Conservation (phyloP, 2,113 vertebrate genomes). For the Mus spicilegus region DNA sequence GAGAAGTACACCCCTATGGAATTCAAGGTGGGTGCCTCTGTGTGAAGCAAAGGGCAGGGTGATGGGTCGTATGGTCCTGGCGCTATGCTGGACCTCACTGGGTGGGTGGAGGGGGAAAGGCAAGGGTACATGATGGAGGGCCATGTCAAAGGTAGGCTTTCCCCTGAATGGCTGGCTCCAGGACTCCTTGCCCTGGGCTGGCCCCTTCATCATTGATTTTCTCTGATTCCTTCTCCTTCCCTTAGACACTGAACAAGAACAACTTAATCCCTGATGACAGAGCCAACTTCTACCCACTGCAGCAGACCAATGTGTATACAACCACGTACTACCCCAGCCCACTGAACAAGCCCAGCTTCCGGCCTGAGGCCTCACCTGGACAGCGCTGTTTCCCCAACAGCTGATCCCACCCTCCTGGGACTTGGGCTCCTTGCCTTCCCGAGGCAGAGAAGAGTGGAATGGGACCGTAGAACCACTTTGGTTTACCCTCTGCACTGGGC, state of each 20-base stretch:
- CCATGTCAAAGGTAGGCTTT: background rate
- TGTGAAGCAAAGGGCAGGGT: background rate
- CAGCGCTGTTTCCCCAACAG: slow-evolving; percentile 95
- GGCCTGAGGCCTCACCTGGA: slow-evolving; percentile 96
- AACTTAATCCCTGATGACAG: slow-evolving; percentile 97
- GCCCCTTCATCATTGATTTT: background rate
- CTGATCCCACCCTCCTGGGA: slow-evolving; percentile 88
- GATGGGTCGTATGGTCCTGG: background rate
- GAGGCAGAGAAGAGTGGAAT: slow-evolving; percentile 67
- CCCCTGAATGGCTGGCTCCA: background rate
- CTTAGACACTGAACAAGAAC: slow-evolving; percentile 98
- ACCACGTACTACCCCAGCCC: slow-evolving; percentile 98
- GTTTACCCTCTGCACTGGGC: slow-evolving; percentile 63
- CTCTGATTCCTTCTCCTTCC: slow-evolving; percentile 69
- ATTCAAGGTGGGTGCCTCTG: slow-evolving; percentile 93
- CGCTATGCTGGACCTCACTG: background rate
- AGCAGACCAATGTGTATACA: slow-evolving; percentile 98
- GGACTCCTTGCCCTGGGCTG: background rate
- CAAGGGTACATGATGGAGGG: background rate
- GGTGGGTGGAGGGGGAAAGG: background rate
- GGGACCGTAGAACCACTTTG: slow-evolving; percentile 55
- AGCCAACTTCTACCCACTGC: slow-evolving; percentile 95
- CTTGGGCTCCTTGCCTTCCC: slow-evolving; percentile 67
- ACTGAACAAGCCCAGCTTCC: slow-evolving; percentile 96
- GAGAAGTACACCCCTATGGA: slow-evolving; percentile 99